These are phyloP conservation scores for Drosophila macrothrix DNA, from an alignment of 2,888 invertebrate genomes.

Conservation along the genomic window DNA sequence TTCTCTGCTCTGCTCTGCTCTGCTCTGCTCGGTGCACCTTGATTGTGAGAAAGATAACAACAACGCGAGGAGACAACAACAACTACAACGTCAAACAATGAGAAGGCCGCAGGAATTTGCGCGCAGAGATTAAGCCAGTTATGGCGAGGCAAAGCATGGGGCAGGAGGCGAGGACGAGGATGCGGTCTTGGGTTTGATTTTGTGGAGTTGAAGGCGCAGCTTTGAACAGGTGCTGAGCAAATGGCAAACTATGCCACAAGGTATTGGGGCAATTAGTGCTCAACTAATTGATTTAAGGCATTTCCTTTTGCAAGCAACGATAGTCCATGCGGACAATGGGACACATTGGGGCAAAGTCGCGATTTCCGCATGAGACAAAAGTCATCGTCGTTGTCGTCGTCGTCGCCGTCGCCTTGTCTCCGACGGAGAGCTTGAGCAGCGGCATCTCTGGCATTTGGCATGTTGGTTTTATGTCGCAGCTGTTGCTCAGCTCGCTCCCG, in stretches of 20 bases:
- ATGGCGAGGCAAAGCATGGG: slow-evolving; percentile 21
- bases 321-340: slow-evolving; percentile 49
- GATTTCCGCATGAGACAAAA: slow-evolving; percentile 73
- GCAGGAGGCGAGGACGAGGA: slow-evolving; percentile 8
- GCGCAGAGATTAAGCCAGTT: slow-evolving; percentile 73
- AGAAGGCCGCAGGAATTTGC: slow-evolving; percentile 78
- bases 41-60: slow-evolving; percentile 80
- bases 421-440: slow-evolving; percentile 33
- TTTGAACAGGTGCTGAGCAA: slow-evolving; percentile 76
- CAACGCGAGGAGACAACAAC: slow-evolving; percentile 64
- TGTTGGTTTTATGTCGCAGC: slow-evolving; percentile 63
- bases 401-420: slow-evolving; percentile 58
- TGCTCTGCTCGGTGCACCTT: slow-evolving; percentile 65
- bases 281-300: slow-evolving; percentile 85
- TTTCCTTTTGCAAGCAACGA: slow-evolving; percentile 81
- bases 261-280: slow-evolving; percentile 85
- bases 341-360: slow-evolving; percentile 30
- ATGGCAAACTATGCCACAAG: slow-evolving; percentile 84
- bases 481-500: slow-evolving; percentile 29
- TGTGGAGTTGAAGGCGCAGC: slow-evolving; percentile 38
- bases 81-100: slow-evolving; percentile 67
- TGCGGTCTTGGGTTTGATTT: slow-evolving; percentile 9
- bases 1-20: slow-evolving; percentile 7
- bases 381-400: slow-evolving; percentile 36
- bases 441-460: slow-evolving; percentile 75